Percentiles rank a stretch among this genome's conserved stretches.
Conservation (phyloP, 2,888 invertebrate species). For the Cyrtodaria siliqua region DNA sequence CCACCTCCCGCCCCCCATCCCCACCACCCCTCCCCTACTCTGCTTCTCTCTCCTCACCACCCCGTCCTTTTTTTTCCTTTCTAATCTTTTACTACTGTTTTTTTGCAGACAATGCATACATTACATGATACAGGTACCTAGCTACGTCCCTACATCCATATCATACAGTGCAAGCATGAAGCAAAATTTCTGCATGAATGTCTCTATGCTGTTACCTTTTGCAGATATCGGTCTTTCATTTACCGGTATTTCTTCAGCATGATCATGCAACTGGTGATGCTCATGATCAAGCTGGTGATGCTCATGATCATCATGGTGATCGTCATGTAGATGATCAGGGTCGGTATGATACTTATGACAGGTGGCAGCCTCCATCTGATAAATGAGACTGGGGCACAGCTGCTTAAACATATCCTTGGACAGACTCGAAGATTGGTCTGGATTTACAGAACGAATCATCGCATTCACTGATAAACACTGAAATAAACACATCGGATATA, state of each 20-base stretch:
- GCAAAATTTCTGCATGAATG: too few species aligned
- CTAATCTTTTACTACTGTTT: too few species aligned
- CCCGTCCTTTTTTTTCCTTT: too few species aligned
- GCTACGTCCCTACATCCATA: too few species aligned
- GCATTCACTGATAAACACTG: slow-evolving; percentile 46
- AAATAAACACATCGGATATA: slow-evolving; percentile 16
- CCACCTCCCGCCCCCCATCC: too few species aligned
- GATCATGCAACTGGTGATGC: slow-evolving; percentile 15
- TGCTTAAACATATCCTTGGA: slow-evolving; percentile 74
- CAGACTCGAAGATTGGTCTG: slow-evolving; percentile 24
- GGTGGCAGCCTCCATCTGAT: slow-evolving; percentile 77
- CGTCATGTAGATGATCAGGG: slow-evolving; percentile 10
- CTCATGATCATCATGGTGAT: not conserved
- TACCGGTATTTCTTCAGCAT: not conserved
- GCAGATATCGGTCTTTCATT: slow-evolving; percentile 25
- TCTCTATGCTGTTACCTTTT: too few species aligned
- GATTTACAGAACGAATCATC: slow-evolving; percentile 35
- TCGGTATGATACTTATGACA: slow-evolving; percentile 57
- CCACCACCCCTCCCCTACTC: too few species aligned
- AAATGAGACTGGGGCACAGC: slow-evolving; percentile 84
- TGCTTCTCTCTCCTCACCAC: too few species aligned
- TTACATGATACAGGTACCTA: too few species aligned
- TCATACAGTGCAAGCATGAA: too few species aligned
- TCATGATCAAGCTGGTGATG: not conserved
- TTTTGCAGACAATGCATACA: too few species aligned